A percentile compares a stretch with the other conserved stretches of the same genome.
Conservation (phyloP, 1,140 invertebrate genomes). For the Drosophila tsacasi region DNA sequence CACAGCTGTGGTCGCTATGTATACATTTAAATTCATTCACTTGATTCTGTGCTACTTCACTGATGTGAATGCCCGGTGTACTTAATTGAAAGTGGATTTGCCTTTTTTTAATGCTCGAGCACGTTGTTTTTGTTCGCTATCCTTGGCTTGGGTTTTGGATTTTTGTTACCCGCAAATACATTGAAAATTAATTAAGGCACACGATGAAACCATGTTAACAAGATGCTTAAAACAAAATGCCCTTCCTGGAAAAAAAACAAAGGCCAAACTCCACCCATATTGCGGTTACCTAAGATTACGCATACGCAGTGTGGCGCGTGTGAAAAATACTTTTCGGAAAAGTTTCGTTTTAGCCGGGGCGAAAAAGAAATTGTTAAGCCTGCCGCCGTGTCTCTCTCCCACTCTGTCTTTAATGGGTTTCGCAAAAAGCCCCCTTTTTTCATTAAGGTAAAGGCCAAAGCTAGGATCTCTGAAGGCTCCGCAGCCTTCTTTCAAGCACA, state of each 20-base stretch:
- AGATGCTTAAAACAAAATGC: conserved; percentile 70
- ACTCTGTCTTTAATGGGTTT: conserved; percentile 38
- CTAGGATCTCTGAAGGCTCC: conserved; percentile 22
- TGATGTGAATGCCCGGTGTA: not conserved
- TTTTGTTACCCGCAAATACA: conserved; percentile 44
- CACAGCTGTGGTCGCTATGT: not conserved
- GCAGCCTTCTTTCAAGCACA: conserved; percentile 58
- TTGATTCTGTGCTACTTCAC: not conserved
- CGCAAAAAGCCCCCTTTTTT: conserved; percentile 60
- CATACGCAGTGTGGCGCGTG: conserved; percentile 71
- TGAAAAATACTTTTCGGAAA: conserved; percentile 75
- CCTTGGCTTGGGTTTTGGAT: not conserved
- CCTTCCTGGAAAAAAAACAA: conserved; percentile 53
- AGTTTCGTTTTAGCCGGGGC: conserved; percentile 44
- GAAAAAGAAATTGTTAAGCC: conserved; percentile 37
- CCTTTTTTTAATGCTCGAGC: conserved; percentile 38
- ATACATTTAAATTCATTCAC: conserved; percentile 20
- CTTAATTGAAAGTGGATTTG: conserved; percentile 55
- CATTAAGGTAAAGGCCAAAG: conserved; percentile 71
- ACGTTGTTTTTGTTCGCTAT: conserved; percentile 1
- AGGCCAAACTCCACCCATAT: conserved; percentile 24
- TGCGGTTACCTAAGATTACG: conserved; percentile 61
- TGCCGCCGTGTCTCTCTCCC: not conserved
- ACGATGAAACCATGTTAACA: conserved; percentile 75
- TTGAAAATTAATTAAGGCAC: conserved; percentile 81